phyloP scores from a whole-genome alignment of 2,113 vertebrate species.

The Lynx canadensis region DNA sequence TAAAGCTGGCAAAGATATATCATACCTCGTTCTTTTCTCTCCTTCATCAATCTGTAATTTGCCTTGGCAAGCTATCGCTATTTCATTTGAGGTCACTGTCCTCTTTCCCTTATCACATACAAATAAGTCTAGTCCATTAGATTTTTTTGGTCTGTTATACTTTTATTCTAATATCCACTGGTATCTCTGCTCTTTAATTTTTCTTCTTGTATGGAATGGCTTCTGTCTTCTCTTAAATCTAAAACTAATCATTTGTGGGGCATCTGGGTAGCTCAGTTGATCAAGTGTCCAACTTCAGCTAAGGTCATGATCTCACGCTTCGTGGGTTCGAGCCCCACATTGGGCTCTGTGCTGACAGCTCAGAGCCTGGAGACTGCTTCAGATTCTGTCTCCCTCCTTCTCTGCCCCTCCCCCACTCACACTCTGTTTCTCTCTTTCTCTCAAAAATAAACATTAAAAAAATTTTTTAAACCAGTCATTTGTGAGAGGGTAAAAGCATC shows the following conservation, averaged over 20 bases:
- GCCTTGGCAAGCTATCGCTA: conserved; percentile 24
- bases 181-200: conserved; percentile 19
- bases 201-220: neutral
- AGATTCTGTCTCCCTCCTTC: no score
- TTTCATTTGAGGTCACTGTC: neutral
- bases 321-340: no score
- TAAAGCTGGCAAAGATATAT: neutral
- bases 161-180: conserved; percentile 12
- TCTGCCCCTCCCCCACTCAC: no score
- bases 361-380: no score
- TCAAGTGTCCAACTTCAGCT: no score
- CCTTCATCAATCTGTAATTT: conserved; percentile 24
- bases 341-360: no score
- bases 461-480: neutral
- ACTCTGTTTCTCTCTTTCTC: no score
- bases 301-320: no score
- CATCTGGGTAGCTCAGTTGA: no score
- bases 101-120: conserved; percentile 36
- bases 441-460: no score
- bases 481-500: neutral
- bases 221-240: conserved; percentile 16
- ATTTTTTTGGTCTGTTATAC: neutral
- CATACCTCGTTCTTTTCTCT: neutral
- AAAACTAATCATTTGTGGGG: neutral
- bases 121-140: neutral